These are phyloP conservation scores for Notarius quadriscutis DNA, from an alignment of 2,113 vertebrate species.

Conservation along the genomic window DNA sequence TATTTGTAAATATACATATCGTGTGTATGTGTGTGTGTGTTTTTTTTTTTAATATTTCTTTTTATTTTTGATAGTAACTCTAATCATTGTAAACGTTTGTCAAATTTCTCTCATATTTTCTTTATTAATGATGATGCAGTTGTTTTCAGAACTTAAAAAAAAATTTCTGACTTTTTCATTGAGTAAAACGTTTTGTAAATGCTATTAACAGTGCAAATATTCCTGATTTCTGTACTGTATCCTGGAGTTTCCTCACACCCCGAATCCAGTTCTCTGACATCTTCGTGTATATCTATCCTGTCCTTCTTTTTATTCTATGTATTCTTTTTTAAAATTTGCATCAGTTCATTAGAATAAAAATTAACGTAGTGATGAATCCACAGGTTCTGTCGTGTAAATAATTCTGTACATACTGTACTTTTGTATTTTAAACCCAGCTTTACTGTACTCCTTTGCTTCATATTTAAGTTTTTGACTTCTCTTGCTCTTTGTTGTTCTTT, in stretches of 20 bases:
- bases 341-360: neutral
- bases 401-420: slow-evolving; percentile 70
- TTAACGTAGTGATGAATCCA: neutral
- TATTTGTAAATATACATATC: neutral
- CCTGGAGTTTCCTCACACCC: too few relatives aligned
- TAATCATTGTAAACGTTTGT: neutral
- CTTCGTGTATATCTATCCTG: neutral
- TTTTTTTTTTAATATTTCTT: neutral
- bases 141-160: neutral
- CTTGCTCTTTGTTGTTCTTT: slow-evolving; percentile 23
- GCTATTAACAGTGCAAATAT: neutral
- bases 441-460: slow-evolving; percentile 65
- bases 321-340: neutral
- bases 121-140: neutral
- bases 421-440: slow-evolving; percentile 67
- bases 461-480: slow-evolving; percentile 70
- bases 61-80: neutral
- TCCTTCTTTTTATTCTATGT: neutral
- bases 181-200: neutral
- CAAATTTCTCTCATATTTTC: neutral
- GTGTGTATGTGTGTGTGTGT: neutral
- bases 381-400: slow-evolving; percentile 65
- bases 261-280: too few relatives aligned
- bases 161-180: neutral
- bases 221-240: too few relatives aligned